Evolutionary conservation across 1,140 invertebrate genomes (phyloP).

Genomic region (Lysiphlebus fabarum): DNA sequence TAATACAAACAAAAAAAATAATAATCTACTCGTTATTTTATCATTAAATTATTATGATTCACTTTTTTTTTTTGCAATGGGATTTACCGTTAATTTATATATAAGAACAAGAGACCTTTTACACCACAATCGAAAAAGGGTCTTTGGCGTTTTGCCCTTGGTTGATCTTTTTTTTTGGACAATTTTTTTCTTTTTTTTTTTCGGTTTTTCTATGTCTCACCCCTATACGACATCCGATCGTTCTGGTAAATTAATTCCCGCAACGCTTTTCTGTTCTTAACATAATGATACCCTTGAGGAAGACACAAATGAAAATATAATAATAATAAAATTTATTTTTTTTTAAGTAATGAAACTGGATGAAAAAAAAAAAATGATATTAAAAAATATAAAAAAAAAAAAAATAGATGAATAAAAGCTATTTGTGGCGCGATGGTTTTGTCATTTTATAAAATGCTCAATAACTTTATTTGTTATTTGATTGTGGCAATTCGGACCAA

Average conservation of each 20-base stretch:
- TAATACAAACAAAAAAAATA: slow-evolving; percentile 9
- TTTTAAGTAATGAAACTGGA: not conserved
- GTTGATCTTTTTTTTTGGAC: not conserved
- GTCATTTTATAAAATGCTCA: not conserved
- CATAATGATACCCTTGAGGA: slow-evolving; percentile 34
- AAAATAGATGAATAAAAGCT: slow-evolving; percentile 30
- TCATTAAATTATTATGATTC: slow-evolving; percentile 35
- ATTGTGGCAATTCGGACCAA: slow-evolving; percentile 14
- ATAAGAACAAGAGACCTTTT: not conserved
- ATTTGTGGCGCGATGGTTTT: slow-evolving; percentile 33
- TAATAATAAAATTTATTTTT: too few relatives aligned
- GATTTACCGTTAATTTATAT: too few relatives aligned
- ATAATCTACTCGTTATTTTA: slow-evolving; percentile 33
- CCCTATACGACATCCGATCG: slow-evolving; percentile 28
- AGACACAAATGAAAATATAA: too few relatives aligned
- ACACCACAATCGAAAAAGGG: not conserved
- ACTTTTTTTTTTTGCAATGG: slow-evolving; percentile 3
- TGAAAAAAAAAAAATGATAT: not conserved
- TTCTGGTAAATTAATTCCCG: slow-evolving; percentile 40
- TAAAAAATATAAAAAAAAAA: too few relatives aligned
- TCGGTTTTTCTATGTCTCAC: slow-evolving; percentile 17
- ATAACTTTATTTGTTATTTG: slow-evolving; percentile 2
- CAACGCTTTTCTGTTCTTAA: slow-evolving; percentile 30
- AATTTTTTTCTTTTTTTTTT: slow-evolving; percentile 3
- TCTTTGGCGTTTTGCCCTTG: not conserved